Percentiles rank a stretch among this genome's conserved stretches.
Evolutionary conservation across 2,888 invertebrate genomes (phyloP).

Genomic region (Scaptomyza flava): DNA sequence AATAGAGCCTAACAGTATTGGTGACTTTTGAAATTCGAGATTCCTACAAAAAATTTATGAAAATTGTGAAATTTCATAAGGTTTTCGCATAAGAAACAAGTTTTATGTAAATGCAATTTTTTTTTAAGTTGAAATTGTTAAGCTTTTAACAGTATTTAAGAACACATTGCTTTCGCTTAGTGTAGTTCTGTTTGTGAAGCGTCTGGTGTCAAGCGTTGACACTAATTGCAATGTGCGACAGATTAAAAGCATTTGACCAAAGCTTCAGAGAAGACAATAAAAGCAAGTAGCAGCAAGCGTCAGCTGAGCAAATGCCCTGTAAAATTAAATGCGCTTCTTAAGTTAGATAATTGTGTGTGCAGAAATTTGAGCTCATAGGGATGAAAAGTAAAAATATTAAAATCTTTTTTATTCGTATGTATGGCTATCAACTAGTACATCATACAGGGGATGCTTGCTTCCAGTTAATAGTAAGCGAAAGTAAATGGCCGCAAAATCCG

Average conservation of each 20-base stretch:
- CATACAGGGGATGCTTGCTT: conserved; percentile 10
- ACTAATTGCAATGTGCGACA: conserved; percentile 67
- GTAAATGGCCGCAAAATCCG: conserved; percentile 56
- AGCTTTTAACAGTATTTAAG: too few species aligned
- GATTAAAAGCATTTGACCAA: conserved; percentile 59
- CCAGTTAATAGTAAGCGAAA: conserved; percentile 34
- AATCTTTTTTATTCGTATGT: neutral
- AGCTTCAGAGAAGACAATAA: conserved; percentile 50
- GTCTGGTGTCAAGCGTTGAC: conserved; percentile 52
- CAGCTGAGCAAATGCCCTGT: conserved; percentile 10
- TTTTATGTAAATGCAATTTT: too few species aligned
- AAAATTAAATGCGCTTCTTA: neutral
- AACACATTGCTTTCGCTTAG: conserved; percentile 1
- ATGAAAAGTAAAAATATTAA: neutral
- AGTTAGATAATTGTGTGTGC: too few species aligned
- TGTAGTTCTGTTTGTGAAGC: conserved; percentile 24
- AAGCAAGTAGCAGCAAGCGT: conserved; percentile 19
- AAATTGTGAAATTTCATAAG: too few species aligned
- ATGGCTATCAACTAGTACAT: neutral
- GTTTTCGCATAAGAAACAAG: too few species aligned
- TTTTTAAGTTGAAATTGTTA: too few species aligned
- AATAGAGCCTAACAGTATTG: neutral
- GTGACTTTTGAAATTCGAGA: neutral
- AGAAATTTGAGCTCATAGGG: neutral
- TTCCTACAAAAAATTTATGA: too few species aligned